Base-by-base conservation (phyloP, 2,888 invertebrate species). In the Brachyptera risi region DNA sequence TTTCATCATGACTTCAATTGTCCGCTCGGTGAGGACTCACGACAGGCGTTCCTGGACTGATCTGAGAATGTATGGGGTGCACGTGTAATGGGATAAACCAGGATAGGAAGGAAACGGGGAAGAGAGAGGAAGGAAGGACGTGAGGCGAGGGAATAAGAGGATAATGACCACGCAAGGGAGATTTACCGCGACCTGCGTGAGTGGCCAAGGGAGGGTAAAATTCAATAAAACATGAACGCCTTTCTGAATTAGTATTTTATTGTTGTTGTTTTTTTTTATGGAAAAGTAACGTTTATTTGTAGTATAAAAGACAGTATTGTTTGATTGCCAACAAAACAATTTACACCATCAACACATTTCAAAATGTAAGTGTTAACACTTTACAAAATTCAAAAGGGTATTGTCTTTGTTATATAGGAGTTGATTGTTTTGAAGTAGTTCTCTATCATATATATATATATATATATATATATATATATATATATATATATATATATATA, bases 61-160 rank as follows among this genome's bases (percentile, higher is more conserved):
- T 31, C n/a, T 3, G 23, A 47, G 42, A 11, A 11, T 24, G 24
- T 47, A 24, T 47, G n/a, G 24, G 21, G 47, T 47, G 23, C 47
- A 23, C 47, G 24, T 47, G 24, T 47, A 21, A 47, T 47, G 47
- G 47, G 47, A 47, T 47, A 21, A 47, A 47, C 7, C 47, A 24
- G 21, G 51, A 17, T 7, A 27, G 17, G 35, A 35, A 27, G 51
- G 21, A 15, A 27, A n/a, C n/a, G n/a, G 9, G 13, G 31, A 51
- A 13, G 35, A 54, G 37, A 37, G 24, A 54, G 54, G 54, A 54
- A 37, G 54, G 31, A 51, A 51, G 35, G 35, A 35, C 35, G 54
- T 17, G 54, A 54, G 35, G 54, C 11, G 54, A 54, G 35, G 54
- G 35, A 54, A 37, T 54, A 54, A 54, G 35, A 54, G 54, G 37